phyloP scores from a whole-genome alignment of 2,888 invertebrate species.

The Gastrophysa polygoni region DNA sequence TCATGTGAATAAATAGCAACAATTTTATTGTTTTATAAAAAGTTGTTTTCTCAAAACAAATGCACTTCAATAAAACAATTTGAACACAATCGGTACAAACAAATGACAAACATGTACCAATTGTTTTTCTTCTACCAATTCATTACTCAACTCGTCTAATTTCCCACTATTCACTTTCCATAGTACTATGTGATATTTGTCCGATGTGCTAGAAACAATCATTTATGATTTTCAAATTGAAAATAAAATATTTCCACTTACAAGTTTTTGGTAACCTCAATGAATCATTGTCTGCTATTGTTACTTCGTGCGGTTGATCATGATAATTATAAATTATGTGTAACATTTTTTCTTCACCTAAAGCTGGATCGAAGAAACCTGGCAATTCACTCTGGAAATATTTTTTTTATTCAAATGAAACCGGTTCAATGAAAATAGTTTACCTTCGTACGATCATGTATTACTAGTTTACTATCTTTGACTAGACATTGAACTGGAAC shows the following conservation, averaged over 20 bases:
- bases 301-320: slow-evolving; percentile 77
- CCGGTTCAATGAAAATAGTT: neutral
- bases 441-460: slow-evolving; percentile 88
- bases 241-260: slow-evolving; percentile 54
- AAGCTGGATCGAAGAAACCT: slow-evolving; percentile 96
- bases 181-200: slow-evolving; percentile 51
- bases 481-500: slow-evolving; percentile 93
- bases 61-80: slow-evolving; percentile 35
- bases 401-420: too few species aligned
- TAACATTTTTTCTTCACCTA: slow-evolving; percentile 89
- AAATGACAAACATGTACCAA: slow-evolving; percentile 37
- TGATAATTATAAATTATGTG: slow-evolving; percentile 86
- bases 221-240: slow-evolving; percentile 2
- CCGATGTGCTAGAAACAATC: slow-evolving; percentile 52
- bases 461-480: slow-evolving; percentile 84
- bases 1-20: slow-evolving; percentile 33
- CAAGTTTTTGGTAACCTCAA: slow-evolving; percentile 78
- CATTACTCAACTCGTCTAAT: slow-evolving; percentile 31
- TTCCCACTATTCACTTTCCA: slow-evolving; percentile 33
- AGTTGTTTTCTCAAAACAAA: slow-evolving; percentile 34
- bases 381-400: slow-evolving; percentile 85
- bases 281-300: slow-evolving; percentile 79
- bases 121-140: slow-evolving; percentile 25
- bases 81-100: slow-evolving; percentile 39
- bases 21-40: slow-evolving; percentile 44